Evolutionary conservation across 1,140 invertebrate species (phyloP).

Genomic region (Polypedilum vanderplanki): DNA sequence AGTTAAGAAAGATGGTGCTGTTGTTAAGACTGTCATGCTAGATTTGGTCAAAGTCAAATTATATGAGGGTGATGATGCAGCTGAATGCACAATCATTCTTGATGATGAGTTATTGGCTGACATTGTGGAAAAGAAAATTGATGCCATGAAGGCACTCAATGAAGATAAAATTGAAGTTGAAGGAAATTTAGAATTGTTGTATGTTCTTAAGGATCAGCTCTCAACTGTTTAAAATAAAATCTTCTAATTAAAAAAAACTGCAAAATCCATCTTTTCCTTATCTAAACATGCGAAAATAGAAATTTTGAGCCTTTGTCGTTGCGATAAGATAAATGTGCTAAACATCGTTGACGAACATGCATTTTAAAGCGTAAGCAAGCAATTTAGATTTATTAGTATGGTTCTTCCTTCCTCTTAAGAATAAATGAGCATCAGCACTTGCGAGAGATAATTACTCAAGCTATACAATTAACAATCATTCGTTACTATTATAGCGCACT

Average conservation of each 20-base stretch:
- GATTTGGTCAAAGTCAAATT: conserved; percentile 30
- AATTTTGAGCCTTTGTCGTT: too few species aligned
- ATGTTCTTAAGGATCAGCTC: neutral
- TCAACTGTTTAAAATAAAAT: neutral
- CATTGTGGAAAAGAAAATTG: neutral
- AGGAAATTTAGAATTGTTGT: neutral
- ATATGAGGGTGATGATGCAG: conserved; percentile 31
- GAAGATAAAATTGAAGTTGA: neutral
- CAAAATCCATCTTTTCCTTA: neutral
- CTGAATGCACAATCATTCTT: neutral
- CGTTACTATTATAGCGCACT: too few species aligned
- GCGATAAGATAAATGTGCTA: too few species aligned
- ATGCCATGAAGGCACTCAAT: neutral
- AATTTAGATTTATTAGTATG: too few species aligned
- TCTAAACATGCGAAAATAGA: neutral
- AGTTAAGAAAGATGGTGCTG: neutral
- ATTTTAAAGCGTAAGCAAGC: too few species aligned
- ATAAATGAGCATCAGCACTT: too few species aligned
- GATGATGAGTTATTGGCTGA: conserved; percentile 16
- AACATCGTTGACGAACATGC: too few species aligned
- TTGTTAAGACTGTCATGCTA: neutral
- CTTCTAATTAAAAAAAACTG: neutral
- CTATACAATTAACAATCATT: too few species aligned
- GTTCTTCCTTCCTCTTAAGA: too few species aligned
- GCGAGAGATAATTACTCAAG: too few species aligned